phyloP scores from a whole-genome alignment of 1,140 invertebrate genomes.

The Ectropis grisescens region DNA sequence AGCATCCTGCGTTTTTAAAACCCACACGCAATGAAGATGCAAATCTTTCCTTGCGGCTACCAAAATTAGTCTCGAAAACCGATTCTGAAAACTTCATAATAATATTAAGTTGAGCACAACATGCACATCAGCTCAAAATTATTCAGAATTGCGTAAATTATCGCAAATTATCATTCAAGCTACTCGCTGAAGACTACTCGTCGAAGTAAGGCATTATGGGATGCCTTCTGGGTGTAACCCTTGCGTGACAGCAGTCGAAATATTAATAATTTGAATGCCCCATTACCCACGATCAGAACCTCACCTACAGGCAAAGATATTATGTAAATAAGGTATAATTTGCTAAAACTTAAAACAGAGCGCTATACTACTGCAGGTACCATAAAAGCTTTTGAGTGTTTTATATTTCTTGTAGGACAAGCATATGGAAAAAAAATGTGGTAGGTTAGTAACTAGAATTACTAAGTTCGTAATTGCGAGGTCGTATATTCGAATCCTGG shows the following conservation, averaged over 20 bases:
- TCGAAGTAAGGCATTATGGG: conserved; percentile 28
- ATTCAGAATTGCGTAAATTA: conserved; percentile 58
- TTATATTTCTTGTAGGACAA: no score
- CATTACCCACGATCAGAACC: conserved; percentile 26
- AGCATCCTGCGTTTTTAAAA: no score
- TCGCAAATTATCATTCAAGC: conserved; percentile 51
- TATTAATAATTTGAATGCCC: conserved; percentile 46
- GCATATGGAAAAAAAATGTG: no score
- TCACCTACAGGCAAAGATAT: conserved; percentile 19
- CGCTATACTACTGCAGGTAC: no score
- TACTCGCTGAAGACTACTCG: conserved; percentile 31
- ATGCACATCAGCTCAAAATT: conserved; percentile 54
- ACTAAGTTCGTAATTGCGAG: no score
- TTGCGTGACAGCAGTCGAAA: conserved; percentile 46
- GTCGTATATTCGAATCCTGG: no score
- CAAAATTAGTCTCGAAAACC: no score
- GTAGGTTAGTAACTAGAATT: no score
- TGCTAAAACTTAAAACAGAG: conserved; percentile 4
- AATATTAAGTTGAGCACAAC: conserved; percentile 36
- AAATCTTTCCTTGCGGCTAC: no score
- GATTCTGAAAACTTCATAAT: conserved; percentile 24
- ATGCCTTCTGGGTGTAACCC: conserved; percentile 19
- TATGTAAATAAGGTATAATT: conserved; percentile 15
- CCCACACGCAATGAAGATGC: no score
- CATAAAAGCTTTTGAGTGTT: no score